Conservation (phyloP, 2,888 invertebrate species). For the Cryptops parisi region DNA sequence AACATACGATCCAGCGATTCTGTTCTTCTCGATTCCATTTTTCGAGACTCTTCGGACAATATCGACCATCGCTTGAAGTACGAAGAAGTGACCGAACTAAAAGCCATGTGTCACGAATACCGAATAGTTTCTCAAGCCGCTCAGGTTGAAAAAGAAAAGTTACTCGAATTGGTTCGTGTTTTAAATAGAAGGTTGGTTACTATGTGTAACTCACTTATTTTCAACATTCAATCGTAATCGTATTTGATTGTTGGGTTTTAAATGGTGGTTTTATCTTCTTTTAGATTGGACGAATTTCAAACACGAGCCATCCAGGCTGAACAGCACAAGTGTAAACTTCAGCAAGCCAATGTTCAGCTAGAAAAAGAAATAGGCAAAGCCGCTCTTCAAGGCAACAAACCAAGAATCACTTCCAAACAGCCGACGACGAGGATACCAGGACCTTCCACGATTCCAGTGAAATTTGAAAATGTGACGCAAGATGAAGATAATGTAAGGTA, state of each 20-base stretch:
- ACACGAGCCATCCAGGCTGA: neutral
- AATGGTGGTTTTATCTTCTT: neutral
- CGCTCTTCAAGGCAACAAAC: neutral
- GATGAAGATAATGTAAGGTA: too few species aligned
- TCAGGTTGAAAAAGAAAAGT: conserved; percentile 11
- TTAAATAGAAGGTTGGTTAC: conserved; percentile 2
- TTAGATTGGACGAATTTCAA: conserved; percentile 2
- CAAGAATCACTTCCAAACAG: too few species aligned
- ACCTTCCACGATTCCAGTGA: too few species aligned
- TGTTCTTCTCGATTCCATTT: too few species aligned
- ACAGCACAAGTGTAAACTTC: neutral
- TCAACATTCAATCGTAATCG: neutral
- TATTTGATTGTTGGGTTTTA: neutral
- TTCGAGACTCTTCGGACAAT: neutral
- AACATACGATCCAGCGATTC: neutral
- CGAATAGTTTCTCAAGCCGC: conserved; percentile 7
- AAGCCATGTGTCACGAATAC: conserved; percentile 8
- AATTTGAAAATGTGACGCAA: too few species aligned
- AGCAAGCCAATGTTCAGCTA: neutral
- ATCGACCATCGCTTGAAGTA: neutral
- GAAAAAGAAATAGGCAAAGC: conserved; percentile 8
- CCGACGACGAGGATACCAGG: too few species aligned
- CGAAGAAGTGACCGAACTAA: neutral
- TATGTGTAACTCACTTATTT: neutral
- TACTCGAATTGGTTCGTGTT: conserved; percentile 6